These are phyloP conservation scores for Xyrauchen texanus DNA, from an alignment of 2,113 vertebrate genomes.

Conservation along the genomic window DNA sequence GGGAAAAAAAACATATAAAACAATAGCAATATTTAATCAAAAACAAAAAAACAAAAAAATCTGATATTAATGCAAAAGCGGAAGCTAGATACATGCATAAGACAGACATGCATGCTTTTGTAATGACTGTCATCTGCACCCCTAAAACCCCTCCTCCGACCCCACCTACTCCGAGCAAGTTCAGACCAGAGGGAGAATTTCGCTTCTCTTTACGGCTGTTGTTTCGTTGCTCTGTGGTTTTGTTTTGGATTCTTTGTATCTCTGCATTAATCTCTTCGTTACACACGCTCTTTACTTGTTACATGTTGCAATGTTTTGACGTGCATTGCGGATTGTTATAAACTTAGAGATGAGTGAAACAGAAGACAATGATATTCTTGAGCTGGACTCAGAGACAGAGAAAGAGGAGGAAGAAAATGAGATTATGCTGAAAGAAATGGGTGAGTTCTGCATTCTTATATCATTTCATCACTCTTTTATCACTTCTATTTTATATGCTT, in stretches of 20 bases:
- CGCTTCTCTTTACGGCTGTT: neutral
- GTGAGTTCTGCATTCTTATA: constrained; percentile 24
- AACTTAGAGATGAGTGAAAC: constrained; percentile 50
- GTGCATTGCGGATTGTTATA: neutral
- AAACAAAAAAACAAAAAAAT: too few relatives aligned
- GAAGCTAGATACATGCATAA: too few relatives aligned
- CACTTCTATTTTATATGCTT: neutral
- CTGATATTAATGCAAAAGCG: too few relatives aligned
- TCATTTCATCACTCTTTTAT: neutral
- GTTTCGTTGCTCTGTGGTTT: neutral
- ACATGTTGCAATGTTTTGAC: neutral
- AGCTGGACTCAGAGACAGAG: constrained; percentile 69
- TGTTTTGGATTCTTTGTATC: neutral
- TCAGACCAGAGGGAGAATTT: neutral
- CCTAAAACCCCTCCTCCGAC: constrained; percentile 2
- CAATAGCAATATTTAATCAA: too few relatives aligned
- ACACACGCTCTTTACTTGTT: neutral
- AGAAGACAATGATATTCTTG: constrained; percentile 54
- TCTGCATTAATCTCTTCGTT: too few relatives aligned
- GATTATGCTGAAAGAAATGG: constrained; percentile 63
- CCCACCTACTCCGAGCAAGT: constrained; percentile 16
- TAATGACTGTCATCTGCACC: neutral
- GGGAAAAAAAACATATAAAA: too few relatives aligned
- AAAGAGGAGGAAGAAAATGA: constrained; percentile 47
- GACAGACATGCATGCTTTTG: too few relatives aligned